These are phyloP conservation scores for Drosophila fungiperda DNA, from an alignment of 2,888 invertebrate genomes.

Conservation along the genomic window DNA sequence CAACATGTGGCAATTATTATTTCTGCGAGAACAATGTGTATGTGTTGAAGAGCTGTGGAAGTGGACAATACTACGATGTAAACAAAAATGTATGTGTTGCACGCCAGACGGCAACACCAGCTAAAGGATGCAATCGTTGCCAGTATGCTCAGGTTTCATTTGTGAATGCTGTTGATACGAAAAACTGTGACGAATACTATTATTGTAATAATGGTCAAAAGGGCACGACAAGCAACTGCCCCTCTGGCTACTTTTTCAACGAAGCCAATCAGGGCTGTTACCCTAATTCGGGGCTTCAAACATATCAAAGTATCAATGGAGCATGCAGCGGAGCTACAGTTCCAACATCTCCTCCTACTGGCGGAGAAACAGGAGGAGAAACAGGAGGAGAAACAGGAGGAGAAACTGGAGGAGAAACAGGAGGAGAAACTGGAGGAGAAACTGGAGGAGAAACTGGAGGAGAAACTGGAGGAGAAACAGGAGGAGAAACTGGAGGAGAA, in stretches of 20 bases:
- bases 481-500: too few relatives aligned
- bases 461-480: too few relatives aligned
- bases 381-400: too few relatives aligned
- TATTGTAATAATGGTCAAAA: constrained; percentile 39
- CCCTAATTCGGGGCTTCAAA: neutral
- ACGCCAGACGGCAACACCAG: constrained; percentile 36
- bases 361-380: too few relatives aligned
- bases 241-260: constrained; percentile 11
- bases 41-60: constrained; percentile 12
- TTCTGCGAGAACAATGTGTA: constrained; percentile 14
- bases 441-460: too few relatives aligned
- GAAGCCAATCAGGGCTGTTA: constrained; percentile 47
- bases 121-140: constrained; percentile 54
- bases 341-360: neutral
- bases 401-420: too few relatives aligned
- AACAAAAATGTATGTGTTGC: fast-evolving
- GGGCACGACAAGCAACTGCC: fast-evolving
- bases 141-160: constrained; percentile 27
- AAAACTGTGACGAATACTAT: constrained; percentile 44
- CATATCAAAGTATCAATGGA: neutral
- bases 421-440: too few relatives aligned
- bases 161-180: constrained; percentile 46
- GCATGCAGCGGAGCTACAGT: neutral
- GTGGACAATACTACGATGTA: constrained; percentile 12
- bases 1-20: constrained; percentile 39